Evolutionary conservation across 2,113 vertebrate genomes (phyloP).

Genomic region (Leucoraja erinaceus): DNA sequence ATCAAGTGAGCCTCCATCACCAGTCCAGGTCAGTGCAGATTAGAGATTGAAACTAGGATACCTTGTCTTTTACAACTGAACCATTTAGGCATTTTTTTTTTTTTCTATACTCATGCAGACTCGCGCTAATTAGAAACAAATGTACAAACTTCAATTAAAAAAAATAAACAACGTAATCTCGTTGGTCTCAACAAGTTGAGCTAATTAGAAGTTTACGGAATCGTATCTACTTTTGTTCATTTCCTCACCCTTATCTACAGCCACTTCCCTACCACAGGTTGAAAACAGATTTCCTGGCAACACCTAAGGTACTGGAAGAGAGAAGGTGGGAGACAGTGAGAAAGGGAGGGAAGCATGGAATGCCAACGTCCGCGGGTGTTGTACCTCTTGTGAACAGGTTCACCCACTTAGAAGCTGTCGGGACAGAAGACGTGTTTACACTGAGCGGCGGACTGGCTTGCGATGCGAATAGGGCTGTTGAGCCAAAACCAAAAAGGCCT

Average conservation of each 20-base stretch:
- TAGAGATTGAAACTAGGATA: not conserved
- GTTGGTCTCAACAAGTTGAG: not conserved
- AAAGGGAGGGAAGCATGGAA: no score
- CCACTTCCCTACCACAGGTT: not conserved
- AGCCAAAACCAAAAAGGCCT: no score
- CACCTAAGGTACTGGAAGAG: no score
- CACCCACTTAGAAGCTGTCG: no score
- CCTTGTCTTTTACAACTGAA: not conserved
- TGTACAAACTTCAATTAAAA: not conserved
- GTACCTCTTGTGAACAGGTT: no score
- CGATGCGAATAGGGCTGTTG: no score
- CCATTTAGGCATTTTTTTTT: not conserved
- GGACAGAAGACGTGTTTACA: no score
- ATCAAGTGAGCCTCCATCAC: not conserved
- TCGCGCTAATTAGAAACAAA: not conserved
- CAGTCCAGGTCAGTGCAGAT: not conserved
- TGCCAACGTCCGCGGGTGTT: no score
- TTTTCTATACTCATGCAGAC: not conserved
- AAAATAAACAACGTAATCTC: not conserved
- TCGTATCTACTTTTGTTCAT: not conserved
- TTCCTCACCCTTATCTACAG: not conserved
- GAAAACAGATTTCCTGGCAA: no score
- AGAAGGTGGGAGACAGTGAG: no score
- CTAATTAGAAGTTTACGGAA: not conserved
- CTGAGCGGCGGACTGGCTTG: no score